Evolutionary conservation across 2,888 invertebrate genomes (phyloP).

Genomic region (Steinernema carpocapsae): DNA sequence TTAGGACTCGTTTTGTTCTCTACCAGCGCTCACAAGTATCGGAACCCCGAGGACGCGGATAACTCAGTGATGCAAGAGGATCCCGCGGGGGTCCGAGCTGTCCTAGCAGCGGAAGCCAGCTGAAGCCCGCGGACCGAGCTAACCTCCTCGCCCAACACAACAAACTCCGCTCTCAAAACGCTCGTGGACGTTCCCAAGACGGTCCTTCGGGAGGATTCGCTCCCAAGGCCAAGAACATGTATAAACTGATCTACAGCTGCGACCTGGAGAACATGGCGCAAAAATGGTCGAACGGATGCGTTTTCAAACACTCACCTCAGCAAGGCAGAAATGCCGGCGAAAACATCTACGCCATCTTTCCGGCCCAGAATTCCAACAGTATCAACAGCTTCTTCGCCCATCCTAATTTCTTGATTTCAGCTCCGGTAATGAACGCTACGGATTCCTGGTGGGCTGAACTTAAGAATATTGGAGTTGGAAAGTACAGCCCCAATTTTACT

Average conservation of each 20-base stretch:
- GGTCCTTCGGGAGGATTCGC: background rate
- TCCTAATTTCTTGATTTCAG: background rate
- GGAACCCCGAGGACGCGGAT: no score
- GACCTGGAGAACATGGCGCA: background rate
- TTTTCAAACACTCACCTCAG: background rate
- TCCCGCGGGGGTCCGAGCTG: background rate
- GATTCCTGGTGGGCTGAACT: background rate
- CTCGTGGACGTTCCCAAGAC: background rate
- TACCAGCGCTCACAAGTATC: no score
- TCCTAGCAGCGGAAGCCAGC: background rate
- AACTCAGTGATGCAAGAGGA: no score
- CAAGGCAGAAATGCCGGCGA: background rate
- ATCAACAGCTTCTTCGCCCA: background rate
- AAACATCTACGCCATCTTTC: background rate
- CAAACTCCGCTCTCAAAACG: background rate
- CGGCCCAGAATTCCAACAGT: background rate
- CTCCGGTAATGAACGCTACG: background rate
- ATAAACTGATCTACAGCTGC: background rate
- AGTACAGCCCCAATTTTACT: background rate
- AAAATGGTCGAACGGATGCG: background rate
- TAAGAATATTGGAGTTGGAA: background rate
- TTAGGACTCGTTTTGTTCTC: no score
- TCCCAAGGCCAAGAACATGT: constrained; percentile 1
- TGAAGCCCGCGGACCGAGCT: background rate
- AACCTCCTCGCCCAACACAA: background rate